These are phyloP conservation scores for Nymphalis urticae DNA, from an alignment of 2,888 invertebrate genomes.

Conservation along the genomic window DNA sequence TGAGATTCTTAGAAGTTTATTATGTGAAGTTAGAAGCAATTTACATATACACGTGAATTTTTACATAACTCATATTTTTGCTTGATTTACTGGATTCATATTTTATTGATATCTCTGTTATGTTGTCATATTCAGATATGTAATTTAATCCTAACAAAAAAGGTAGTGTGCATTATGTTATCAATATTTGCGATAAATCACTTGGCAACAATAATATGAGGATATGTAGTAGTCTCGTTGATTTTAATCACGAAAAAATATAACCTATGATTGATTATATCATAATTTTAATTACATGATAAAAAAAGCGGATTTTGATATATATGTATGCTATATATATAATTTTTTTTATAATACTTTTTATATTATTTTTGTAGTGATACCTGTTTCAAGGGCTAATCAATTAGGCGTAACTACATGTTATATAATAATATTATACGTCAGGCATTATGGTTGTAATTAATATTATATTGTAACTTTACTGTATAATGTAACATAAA, in stretches of 20 bases:
- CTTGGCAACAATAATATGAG: neutral
- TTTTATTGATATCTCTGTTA: neutral
- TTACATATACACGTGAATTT: neutral
- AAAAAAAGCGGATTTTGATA: too few relatives aligned
- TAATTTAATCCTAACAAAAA: neutral
- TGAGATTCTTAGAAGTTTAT: constrained; percentile 13
- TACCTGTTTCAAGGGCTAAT: neutral
- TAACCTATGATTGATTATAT: neutral
- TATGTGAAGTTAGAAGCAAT: neutral
- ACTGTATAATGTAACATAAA: too few relatives aligned
- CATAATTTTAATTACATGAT: neutral
- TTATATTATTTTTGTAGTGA: too few relatives aligned
- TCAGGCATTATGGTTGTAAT: too few relatives aligned
- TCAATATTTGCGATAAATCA: constrained; percentile 3
- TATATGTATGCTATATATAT: too few relatives aligned
- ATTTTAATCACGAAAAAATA: constrained; percentile 1
- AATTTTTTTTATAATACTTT: too few relatives aligned
- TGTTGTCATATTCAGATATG: neutral
- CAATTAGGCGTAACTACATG: neutral
- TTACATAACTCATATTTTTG: neutral
- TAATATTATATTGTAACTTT: too few relatives aligned
- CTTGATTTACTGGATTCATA: neutral
- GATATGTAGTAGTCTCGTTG: constrained; percentile 10
- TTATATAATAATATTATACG: neutral
- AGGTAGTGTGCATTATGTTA: constrained; percentile 2